Conservation (phyloP, 2,797 vertebrate genomes). For the Setipinna tenuifilis region DNA sequence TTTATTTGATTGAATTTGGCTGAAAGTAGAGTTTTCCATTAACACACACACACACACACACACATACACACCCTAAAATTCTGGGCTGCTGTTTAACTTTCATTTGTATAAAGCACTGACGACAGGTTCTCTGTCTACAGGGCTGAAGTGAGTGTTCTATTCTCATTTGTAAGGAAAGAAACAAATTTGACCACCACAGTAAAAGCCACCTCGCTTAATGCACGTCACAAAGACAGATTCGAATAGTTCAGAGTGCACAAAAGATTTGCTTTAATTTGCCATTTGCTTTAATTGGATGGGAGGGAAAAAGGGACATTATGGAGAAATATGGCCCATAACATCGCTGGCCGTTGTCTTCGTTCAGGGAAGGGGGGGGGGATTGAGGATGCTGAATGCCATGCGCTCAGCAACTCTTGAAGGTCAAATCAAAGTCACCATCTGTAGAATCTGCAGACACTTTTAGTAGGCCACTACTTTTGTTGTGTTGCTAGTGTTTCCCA, state of each 20-base stretch:
- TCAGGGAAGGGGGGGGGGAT: neutral
- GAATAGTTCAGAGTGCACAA: slow-evolving; percentile 14
- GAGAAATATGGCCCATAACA: slow-evolving; percentile 19
- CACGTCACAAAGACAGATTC: slow-evolving; percentile 9
- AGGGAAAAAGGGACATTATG: slow-evolving; percentile 20
- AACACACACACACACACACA: slow-evolving; percentile 5
- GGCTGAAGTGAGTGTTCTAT: neutral
- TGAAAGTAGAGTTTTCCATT: slow-evolving; percentile 16
- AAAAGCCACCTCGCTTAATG: slow-evolving; percentile 17
- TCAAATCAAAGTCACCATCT: slow-evolving; percentile 20
- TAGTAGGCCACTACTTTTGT: neutral
- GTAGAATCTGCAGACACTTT: neutral
- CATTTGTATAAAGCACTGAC: slow-evolving; percentile 24
- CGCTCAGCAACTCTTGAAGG: slow-evolving; percentile 14
- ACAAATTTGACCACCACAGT: neutral
- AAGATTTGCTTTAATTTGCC: slow-evolving; percentile 23
- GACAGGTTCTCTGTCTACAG: neutral
- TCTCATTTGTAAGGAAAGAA: slow-evolving; percentile 3
- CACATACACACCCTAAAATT: neutral
- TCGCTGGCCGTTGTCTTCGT: neutral
- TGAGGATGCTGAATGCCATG: slow-evolving; percentile 16
- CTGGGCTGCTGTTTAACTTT: slow-evolving; percentile 17
- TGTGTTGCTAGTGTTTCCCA: neutral
- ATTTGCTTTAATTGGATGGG: slow-evolving; percentile 16
- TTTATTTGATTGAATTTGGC: neutral